Base-by-base conservation (phyloP, 2,888 invertebrate genomes). In the Ormia ochracea region DNA sequence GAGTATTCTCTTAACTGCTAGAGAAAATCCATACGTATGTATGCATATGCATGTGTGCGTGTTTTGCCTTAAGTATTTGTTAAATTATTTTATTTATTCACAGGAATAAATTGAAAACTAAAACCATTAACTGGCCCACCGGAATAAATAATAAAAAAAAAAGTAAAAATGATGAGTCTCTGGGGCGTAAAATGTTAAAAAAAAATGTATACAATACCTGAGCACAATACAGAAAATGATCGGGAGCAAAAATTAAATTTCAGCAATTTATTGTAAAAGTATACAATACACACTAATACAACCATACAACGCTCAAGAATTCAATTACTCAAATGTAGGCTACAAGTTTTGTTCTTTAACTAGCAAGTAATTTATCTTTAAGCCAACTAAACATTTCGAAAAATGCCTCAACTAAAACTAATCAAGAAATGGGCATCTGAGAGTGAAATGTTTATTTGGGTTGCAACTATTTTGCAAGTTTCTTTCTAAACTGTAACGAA, bases 81-180 rank as follows among this genome's bases (percentile, higher is more conserved):
- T 21, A 38, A 45, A 48, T 65, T 65, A 38, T 38, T 54, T 68
- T 45, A 45, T 48, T 48, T 56, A 56, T 56, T n/a, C 41, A 43
- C 48, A 43, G 10, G 41, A 54, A n/a, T 23, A 52, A 41, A 45
- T 10, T 26, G 19, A 12, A 23, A 72, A 56, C 36, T 38, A 56
- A 65, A 65, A 74, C 38, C 56, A 74, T 65, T 65, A 56, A 21
- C 56, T 45, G n/a, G 1, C 9, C 38, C 3, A 26, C 19, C 26
- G 38, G 17, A 38, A 17, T 43, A 14, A 43, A 45, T 45, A 76
- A 31, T 58, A 19, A 17, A 17, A 28, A 9, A 19, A 17, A 17
- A 28, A 9, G 14, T 23, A 19, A 48, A 65, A 65, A 21, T 45
- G 54, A 73, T 54, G 21, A 14, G 19, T 28, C 73, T 36, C 23